Evolutionary conservation across 1,140 invertebrate species (phyloP), one percentile per base, ranked within the genome.

Genomic region (Drosophila mojavensis): DNA sequence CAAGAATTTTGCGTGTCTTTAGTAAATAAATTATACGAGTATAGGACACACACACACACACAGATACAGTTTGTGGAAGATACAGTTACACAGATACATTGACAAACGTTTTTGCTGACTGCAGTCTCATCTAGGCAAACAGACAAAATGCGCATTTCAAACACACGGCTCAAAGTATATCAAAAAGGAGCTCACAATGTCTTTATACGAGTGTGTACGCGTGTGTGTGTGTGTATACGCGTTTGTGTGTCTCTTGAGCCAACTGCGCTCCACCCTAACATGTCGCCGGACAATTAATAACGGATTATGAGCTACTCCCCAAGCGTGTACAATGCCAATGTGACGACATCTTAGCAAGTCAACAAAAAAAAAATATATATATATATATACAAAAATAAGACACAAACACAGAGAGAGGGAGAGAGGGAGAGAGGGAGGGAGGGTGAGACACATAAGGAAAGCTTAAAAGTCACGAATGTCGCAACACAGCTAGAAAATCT

Each of bases 1-100:
- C 88, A 86, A 86, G 76, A 88, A 86, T 86, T 84, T 84, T 86
- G 82, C 82, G 82, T 86, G 82, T 83, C 86, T 88, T 83, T 50
- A 88, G 82, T 86, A 88, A 86, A 86, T 86, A 86, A 86, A 86
- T 86, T 86, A 86, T 65, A 53, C 76, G 82, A 79, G 67, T 76
- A 39, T 51, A 82, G 83, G 73, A 59, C 66, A 78, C 33, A 58
- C 39, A 75, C 60, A 65, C 17, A 33, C 28, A 30, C 39, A 65
- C 17, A 75, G 28, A 60, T 39, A 67, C 13, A 17, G 30, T 11
- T 36, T 30, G 28, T 30, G 28, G 4, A 30, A 30, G 28, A 30
- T 30, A 30, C 28, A 30, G 28, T 30, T 5, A 30, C 56, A 58
- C 56, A 58, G 47, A 59, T 43, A 48, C 47, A 51, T n/a, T 30